Conservation (phyloP, 1,140 invertebrate genomes). For the Cardiocondyla obscurior region DNA sequence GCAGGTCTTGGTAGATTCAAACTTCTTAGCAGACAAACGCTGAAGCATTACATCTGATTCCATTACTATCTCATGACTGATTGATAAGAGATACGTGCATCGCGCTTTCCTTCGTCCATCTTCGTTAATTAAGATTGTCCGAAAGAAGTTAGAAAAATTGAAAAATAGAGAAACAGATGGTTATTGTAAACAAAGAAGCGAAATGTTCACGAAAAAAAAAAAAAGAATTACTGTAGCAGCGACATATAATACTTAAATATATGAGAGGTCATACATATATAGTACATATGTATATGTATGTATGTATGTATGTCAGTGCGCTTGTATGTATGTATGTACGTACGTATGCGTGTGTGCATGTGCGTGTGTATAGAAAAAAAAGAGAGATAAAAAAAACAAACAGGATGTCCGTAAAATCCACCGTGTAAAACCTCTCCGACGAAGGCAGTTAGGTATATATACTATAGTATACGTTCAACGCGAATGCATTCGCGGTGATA, state of each 20-base stretch:
- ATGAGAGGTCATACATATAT: neutral
- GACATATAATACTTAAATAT: conserved; percentile 44
- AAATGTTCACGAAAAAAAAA: neutral
- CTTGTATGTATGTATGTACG: neutral
- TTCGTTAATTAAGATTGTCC: conserved; percentile 48
- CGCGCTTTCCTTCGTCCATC: conserved; percentile 61
- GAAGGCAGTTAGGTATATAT: conserved; percentile 67
- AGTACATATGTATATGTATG: conserved; percentile 11
- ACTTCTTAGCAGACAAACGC: neutral
- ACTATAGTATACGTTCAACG: conserved; percentile 20
- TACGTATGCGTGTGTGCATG: conserved; percentile 9
- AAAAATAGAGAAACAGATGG: conserved; percentile 1
- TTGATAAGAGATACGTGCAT: conserved; percentile 1
- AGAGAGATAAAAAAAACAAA: conserved; percentile 34
- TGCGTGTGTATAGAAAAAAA: too few species aligned
- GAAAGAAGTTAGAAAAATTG: neutral
- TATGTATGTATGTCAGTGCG: neutral
- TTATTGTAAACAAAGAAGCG: conserved; percentile 48
- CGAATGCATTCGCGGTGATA: conserved; percentile 37
- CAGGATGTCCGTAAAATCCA: conserved; percentile 73
- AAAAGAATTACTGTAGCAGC: conserved; percentile 1
- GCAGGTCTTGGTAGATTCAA: neutral
- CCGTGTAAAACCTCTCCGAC: conserved; percentile 63
- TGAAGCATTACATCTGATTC: neutral
- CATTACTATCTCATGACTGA: neutral